Evolutionary conservation across 2,113 vertebrate species (phyloP), one percentile per base, ranked within the genome.

Genomic region (Sylvilagus bachmani): DNA sequence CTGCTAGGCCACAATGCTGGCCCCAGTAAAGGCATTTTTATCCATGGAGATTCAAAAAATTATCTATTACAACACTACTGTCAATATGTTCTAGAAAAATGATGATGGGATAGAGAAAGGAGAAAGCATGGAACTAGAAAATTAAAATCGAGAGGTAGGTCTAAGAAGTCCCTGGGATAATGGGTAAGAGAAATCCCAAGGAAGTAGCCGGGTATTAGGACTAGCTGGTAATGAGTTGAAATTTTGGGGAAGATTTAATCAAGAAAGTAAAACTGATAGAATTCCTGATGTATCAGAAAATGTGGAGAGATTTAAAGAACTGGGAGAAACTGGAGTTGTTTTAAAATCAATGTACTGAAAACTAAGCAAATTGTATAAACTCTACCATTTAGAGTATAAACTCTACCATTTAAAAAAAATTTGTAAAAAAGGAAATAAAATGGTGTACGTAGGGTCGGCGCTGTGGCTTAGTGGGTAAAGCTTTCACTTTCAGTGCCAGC

Each of bases 221-320:
- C n/a, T 70, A 67, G 12, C 44, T 93, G 36, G 19, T 62, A 38
- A 77, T 66, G 36, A 64, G n/a, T 89, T 51, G 74, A 74, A 6
- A 70, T 44, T 70, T 64, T 89, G 67, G 31, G 27, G 69, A 24
- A 93, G 29, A 90, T 58, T 95, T 89, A 62, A 64, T 80, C 55
- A 70, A 74, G 85, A 85, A 71, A 94, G 71, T 71, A 79, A 91
- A 89, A 62, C 44, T 61, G 33, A n/a, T 62, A 87, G 44, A 77
- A 94, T 88, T 96, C 44, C 49, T 49, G 77, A 49, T 86, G 33
- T 92, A 22, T 83, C 90, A 92, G 53, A 90, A 87, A 77, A 19
- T 38, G 31, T 81, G 27, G 49, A 90, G 53, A 53, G 22, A 64
- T 87, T 79, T 95, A 73, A 96, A 78, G 51, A 96, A 80, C 14